Percentiles rank a stretch among this genome's conserved stretches.
phyloP scores from a whole-genome alignment of 2,113 vertebrate species.

The Alligator mississippiensis region DNA sequence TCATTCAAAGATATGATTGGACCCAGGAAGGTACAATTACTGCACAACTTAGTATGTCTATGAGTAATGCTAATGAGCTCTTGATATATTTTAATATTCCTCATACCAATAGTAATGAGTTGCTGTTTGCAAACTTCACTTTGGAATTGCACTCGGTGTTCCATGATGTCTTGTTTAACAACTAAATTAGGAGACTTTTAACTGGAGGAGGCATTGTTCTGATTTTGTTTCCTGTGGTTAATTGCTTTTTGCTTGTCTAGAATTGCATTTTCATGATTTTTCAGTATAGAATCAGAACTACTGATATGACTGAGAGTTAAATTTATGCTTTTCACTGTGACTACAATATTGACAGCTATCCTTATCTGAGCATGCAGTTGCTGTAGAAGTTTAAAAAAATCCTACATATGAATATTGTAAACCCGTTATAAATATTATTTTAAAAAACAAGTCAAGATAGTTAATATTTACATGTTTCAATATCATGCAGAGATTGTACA shows the following conservation, averaged over 20 bases:
- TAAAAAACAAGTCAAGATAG: neutral
- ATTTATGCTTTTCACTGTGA: neutral
- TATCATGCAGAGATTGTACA: neutral
- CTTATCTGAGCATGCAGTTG: neutral
- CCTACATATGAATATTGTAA: neutral
- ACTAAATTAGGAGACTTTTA: neutral
- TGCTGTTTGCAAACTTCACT: neutral
- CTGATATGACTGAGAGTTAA: neutral
- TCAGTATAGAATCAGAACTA: neutral
- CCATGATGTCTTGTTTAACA: neutral
- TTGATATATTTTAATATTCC: neutral
- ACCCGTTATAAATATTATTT: neutral
- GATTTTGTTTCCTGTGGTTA: neutral
- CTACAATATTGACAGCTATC: neutral
- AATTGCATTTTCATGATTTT: neutral
- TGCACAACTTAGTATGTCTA: rapidly evolving
- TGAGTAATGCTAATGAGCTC: neutral
- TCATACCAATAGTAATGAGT: neutral
- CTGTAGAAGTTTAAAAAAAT: neutral
- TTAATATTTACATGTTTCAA: neutral
- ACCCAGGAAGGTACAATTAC: neutral
- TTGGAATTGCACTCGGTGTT: neutral
- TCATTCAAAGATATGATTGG: neutral
- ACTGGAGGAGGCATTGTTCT: neutral
- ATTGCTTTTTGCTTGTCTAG: neutral